Base-by-base conservation (phyloP, 2,888 invertebrate species). In the Lordiphosa andalusiaca region DNA sequence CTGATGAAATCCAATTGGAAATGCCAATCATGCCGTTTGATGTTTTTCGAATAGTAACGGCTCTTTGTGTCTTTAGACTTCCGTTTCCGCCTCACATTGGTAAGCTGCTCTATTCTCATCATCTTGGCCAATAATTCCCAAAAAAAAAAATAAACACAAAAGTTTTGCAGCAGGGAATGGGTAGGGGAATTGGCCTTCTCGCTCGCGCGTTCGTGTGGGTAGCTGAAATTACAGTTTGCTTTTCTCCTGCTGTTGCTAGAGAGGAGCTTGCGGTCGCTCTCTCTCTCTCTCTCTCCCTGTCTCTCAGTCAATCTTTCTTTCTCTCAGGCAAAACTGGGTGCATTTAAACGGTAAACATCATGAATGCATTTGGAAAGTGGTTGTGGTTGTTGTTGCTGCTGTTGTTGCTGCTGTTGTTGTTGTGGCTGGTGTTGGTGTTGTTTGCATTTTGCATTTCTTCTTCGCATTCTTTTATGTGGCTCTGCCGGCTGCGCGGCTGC, bases 291-390 rank as follows among this genome's bases (percentile, higher is more conserved):
- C 47, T 47, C 16, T 1, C 16, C 16, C 16, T 16, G 16, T 16
- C 16, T 16, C 16, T 16, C 16, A 16, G 49, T 49, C 52, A 37
- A 59, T 56, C 68, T 68, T 67, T 60, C 73, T 64, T 37, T 51
- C 49, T 41, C 36, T 36, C 41, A 51, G 69, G 59, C 60, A 44
- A 40, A 80, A 71, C 83, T 80, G 73, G 80, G 78, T 76, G 77
- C 80, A 85, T 83, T 85, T 85, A 80, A 77, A 84, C 77, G 77
- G 77, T 77, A 77, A 77, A 77, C 84, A 84, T 77, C 77, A 81
- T 84, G 85, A 80, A 83, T 75, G 84, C 81, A 76, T 86, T 87
- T 86, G 86, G 85, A 86, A 86, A 87, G 87, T 86, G 85, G 87
- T 63, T 63, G 62, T 61, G 44, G 61, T 61, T 56, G 58, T 58